These are phyloP conservation scores for Zaprionus lachaisei DNA, from an alignment of 1,140 invertebrate genomes.

Conservation along the genomic window DNA sequence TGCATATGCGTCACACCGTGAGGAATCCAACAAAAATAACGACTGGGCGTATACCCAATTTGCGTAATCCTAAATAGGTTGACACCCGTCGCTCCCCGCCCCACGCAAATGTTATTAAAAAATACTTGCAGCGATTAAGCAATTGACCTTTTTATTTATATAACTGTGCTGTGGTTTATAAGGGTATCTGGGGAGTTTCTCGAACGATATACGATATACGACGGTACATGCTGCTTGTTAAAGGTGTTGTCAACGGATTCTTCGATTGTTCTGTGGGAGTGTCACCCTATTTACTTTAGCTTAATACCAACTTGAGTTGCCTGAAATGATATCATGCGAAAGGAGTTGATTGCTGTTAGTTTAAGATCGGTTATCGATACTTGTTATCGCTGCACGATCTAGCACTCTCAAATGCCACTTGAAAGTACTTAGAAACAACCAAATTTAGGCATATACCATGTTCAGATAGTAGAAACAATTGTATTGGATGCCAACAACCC, in stretches of 20 bases:
- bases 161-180: neutral
- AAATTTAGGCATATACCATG: neutral
- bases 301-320: neutral
- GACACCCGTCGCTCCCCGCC: neutral
- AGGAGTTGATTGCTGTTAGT: neutral
- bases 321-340: neutral
- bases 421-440: neutral
- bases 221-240: neutral
- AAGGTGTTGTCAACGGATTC: neutral
- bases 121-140: conserved; percentile 33
- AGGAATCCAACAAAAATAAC: conserved; percentile 20
- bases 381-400: neutral
- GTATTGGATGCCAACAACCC: neutral
- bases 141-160: conserved; percentile 15
- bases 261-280: neutral
- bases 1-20: conserved; percentile 54
- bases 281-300: neutral
- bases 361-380: neutral
- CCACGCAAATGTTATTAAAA: conserved; percentile 15
- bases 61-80: conserved; percentile 23
- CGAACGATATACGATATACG: neutral
- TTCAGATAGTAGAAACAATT: neutral
- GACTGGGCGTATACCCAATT: conserved; percentile 60
- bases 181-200: neutral
- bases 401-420: neutral